Evolutionary conservation across 2,888 invertebrate genomes (phyloP).

Genomic region (Penaeus monodon): DNA sequence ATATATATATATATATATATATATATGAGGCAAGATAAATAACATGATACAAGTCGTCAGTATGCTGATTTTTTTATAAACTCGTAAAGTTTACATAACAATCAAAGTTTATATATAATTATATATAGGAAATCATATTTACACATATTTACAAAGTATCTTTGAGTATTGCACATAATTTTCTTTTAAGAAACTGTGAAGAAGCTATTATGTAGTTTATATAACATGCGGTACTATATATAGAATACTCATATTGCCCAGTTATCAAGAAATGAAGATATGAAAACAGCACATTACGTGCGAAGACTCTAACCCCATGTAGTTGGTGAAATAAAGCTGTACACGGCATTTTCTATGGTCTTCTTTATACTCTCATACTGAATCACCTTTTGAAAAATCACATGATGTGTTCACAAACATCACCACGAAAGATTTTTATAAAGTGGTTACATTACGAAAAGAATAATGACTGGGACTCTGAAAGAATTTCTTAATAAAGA

Average conservation of each 20-base stretch:
- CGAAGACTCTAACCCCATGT: no score
- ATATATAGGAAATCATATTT: constrained; percentile 10
- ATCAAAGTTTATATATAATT: constrained; percentile 4
- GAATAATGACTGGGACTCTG: not conserved
- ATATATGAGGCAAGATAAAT: no score
- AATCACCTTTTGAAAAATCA: not conserved
- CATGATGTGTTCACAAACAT: not conserved
- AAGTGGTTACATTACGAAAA: not conserved
- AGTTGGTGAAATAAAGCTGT: not conserved
- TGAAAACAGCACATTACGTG: no score
- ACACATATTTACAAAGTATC: not conserved
- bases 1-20: not conserved
- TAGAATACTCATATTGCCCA: no score
- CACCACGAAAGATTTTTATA: not conserved
- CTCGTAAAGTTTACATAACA: constrained; percentile 23
- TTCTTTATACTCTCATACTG: not conserved
- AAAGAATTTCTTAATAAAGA: constrained; percentile 49
- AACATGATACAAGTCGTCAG: not conserved
- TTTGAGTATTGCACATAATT: constrained; percentile 8
- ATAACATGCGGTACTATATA: no score
- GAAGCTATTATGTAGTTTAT: no score
- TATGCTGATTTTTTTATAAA: not conserved
- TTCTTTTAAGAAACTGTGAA: no score
- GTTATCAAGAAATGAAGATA: no score
- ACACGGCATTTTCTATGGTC: no score